phyloP scores from a whole-genome alignment of 1,140 invertebrate species.

The Alviniconcha marisindica region DNA sequence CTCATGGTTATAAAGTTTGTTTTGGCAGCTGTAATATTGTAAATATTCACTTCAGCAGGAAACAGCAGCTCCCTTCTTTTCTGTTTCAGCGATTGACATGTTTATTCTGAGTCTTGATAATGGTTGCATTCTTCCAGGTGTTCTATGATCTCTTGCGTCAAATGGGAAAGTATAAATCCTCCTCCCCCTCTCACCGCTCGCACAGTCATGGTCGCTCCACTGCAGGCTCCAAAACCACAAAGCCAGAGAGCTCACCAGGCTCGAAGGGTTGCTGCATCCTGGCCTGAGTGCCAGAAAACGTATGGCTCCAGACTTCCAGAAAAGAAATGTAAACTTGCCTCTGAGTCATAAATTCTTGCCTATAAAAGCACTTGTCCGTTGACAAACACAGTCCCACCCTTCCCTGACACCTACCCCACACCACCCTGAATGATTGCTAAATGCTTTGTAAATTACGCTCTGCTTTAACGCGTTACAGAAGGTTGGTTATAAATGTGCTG shows the following conservation, averaged over 20 bases:
- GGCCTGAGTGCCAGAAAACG: slow-evolving; percentile 6
- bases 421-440: no score
- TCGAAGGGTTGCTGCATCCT: slow-evolving; percentile 32
- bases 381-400: background rate
- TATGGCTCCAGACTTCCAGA: background rate
- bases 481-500: no score
- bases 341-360: background rate
- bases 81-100: background rate
- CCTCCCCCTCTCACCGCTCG: slow-evolving; percentile 12
- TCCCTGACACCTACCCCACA: background rate
- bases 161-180: slow-evolving; percentile 42
- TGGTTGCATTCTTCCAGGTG: slow-evolving; percentile 35
- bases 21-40: no score
- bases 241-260: slow-evolving; percentile 1
- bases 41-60: no score
- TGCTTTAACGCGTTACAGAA: no score
- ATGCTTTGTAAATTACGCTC: no score
- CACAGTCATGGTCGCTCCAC: slow-evolving; percentile 10
- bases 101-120: background rate
- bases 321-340: background rate
- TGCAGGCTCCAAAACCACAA: slow-evolving; percentile 11
- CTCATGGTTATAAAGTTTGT: no score
- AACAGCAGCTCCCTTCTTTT: background rate
- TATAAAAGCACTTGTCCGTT: background rate
- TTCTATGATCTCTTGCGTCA: slow-evolving; percentile 42